Evolutionary conservation across 2,113 vertebrate genomes (phyloP).

Genomic region (Seriola rivoliana): DNA sequence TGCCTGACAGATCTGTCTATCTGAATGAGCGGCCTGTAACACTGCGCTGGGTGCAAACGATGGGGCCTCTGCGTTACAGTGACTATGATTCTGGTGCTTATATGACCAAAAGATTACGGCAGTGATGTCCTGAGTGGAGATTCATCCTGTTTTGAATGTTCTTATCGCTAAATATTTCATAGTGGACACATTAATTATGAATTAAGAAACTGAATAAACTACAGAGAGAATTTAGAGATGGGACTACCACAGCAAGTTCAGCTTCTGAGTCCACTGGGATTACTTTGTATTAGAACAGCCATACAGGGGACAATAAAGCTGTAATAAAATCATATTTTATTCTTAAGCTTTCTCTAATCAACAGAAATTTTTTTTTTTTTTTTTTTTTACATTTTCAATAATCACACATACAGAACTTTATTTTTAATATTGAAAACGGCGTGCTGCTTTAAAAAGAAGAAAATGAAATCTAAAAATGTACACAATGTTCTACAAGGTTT

Average conservation of each 20-base stretch:
- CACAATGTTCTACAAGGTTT: not conserved
- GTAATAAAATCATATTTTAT: not conserved
- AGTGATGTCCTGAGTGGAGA: constrained; percentile 17
- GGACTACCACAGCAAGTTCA: not conserved
- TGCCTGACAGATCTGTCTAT: constrained; percentile 20
- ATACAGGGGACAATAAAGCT: constrained; percentile 4
- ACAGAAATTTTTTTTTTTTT: not conserved
- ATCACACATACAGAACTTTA: not conserved
- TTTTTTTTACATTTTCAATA: not conserved
- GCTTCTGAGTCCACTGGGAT: not conserved
- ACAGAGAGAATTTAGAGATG: constrained; percentile 43
- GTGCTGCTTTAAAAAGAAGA: not conserved
- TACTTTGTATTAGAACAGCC: constrained; percentile 3
- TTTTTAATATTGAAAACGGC: not conserved
- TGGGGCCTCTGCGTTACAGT: constrained; percentile 2
- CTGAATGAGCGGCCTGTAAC: constrained; percentile 26
- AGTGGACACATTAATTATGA: constrained; percentile 64
- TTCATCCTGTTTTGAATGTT: constrained; percentile 42
- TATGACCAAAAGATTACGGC: not conserved
- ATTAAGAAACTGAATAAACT: constrained; percentile 46
- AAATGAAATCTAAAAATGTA: not conserved
- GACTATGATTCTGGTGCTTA: not conserved
- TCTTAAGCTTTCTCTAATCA: not conserved
- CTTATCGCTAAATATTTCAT: constrained; percentile 71
- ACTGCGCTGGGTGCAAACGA: constrained; percentile 6